phyloP scores from a whole-genome alignment of 2,113 vertebrate species.

The Scatophagus argus region DNA sequence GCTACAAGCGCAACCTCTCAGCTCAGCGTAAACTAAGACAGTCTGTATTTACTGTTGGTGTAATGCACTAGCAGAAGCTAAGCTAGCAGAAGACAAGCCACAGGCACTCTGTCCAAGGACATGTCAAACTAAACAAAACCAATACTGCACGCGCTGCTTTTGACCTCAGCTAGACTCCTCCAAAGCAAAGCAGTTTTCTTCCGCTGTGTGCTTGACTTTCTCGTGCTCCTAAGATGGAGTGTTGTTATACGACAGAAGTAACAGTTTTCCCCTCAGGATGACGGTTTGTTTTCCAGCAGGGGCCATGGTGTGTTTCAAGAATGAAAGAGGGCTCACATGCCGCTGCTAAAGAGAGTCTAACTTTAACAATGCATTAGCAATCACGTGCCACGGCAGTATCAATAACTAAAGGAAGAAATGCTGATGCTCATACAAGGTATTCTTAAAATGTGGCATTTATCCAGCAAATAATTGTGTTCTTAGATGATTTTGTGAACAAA shows the following conservation, averaged over 20 bases:
- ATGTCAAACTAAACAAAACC: slow-evolving; percentile 25
- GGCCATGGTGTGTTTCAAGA: neutral
- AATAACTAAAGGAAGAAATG: too few relatives aligned
- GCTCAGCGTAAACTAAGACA: slow-evolving; percentile 16
- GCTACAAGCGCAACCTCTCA: neutral
- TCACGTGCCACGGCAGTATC: neutral
- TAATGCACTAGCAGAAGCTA: slow-evolving; percentile 11
- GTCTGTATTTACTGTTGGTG: neutral
- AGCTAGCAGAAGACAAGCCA: slow-evolving; percentile 24
- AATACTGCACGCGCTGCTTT: slow-evolving; percentile 19
- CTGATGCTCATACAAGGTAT: too few relatives aligned
- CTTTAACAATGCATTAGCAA: too few relatives aligned
- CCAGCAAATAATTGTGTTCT: neutral
- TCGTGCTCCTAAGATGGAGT: slow-evolving; percentile 1
- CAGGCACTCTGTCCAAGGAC: slow-evolving; percentile 1
- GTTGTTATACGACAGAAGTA: slow-evolving; percentile 37
- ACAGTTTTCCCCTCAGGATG: neutral
- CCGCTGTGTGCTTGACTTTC: slow-evolving; percentile 25
- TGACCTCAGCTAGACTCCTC: slow-evolving; percentile 23
- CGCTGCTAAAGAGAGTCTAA: too few relatives aligned
- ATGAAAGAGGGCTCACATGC: neutral
- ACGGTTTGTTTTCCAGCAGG: slow-evolving; percentile 30
- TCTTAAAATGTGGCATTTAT: neutral
- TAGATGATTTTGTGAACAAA: too few relatives aligned
- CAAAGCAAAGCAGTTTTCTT: slow-evolving; percentile 14